phyloP scores from a whole-genome alignment of 2,113 vertebrate species.

The Chascanopsetta lugubris region DNA sequence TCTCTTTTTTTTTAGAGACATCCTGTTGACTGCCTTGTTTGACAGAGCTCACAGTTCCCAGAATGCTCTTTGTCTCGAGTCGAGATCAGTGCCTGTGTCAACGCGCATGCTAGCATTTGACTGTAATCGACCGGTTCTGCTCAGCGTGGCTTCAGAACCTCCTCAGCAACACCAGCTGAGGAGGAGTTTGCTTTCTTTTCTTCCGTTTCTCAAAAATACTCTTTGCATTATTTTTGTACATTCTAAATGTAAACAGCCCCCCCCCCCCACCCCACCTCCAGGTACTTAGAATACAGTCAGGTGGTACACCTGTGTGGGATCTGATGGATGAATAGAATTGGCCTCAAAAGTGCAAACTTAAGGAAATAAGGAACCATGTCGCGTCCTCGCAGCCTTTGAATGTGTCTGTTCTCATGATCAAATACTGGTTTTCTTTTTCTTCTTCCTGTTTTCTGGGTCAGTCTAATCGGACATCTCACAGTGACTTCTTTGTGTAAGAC shows the following conservation, averaged over 20 bases:
- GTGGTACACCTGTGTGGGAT: slow-evolving; percentile 65
- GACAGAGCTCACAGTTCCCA: slow-evolving; percentile 60
- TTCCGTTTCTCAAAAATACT: slow-evolving; percentile 52
- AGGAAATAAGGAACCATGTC: slow-evolving; percentile 43
- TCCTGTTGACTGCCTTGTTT: slow-evolving; percentile 74
- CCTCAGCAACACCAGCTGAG: slow-evolving; percentile 23
- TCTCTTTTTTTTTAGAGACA: slow-evolving; percentile 17
- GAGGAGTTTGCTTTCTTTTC: slow-evolving; percentile 23
- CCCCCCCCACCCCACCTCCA: slow-evolving; percentile 31
- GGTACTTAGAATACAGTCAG: slow-evolving; percentile 63
- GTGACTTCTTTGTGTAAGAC: slow-evolving; percentile 75
- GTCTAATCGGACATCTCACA: slow-evolving; percentile 68
- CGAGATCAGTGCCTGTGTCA: slow-evolving; percentile 81
- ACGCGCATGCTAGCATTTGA: slow-evolving; percentile 77
- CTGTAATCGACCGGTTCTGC: slow-evolving; percentile 54
- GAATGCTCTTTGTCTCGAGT: slow-evolving; percentile 68
- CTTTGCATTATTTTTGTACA: slow-evolving; percentile 68
- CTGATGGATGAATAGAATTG: slow-evolving; percentile 28
- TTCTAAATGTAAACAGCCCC: slow-evolving; percentile 30
- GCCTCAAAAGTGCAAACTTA: slow-evolving; percentile 24
- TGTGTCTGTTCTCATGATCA: slow-evolving; percentile 72
- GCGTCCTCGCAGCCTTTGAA: slow-evolving; percentile 70
- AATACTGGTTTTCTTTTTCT: slow-evolving; percentile 43
- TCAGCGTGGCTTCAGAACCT: slow-evolving; percentile 53
- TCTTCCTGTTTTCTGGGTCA: slow-evolving; percentile 66